Evolutionary conservation across 2,113 vertebrate genomes (phyloP), one percentile per base, ranked within the genome.

Genomic region (Pseudolaguvia tuberculata): DNA sequence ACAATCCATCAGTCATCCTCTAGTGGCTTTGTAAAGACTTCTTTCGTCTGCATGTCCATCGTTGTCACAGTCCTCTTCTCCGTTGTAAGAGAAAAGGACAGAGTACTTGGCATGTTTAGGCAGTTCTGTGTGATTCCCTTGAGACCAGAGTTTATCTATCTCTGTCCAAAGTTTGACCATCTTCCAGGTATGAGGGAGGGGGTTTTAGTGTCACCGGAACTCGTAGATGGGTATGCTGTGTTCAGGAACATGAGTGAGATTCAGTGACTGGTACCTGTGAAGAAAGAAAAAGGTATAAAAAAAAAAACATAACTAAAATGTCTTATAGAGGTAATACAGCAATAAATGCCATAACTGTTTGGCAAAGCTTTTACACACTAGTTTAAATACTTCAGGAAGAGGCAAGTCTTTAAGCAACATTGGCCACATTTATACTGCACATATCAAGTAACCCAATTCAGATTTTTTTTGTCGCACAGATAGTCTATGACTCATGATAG

Each of bases 141-240:
- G 12, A 66, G 76, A 73, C 81, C 75, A 47, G 63, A 61, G 47
- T 63, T 27, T 27, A 71, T 73, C 45, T 73, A 27, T 53, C 21
- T 31, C 65, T 51, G 78, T 72, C 53, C 66, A 42, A 48, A 65
- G 72, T 39, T 57, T 74, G 62, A 42, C 42, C 42, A 50, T 13
- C 31, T 65, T 56, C 9, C 23, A 8, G 51, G 2, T 63, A 57
- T 3, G 11, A 31, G 31, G 31, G 45, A 25, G 61, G 69, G 61
- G 69, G 48, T 69, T 51, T 78, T 58, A 70, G 71, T 83, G 91
- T 98, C 96, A 99, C 92, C 97, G 97, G 84, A 99, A 99, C 80
- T 98, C 96, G 12, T 98, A 99, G 88, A 99, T 97, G 80, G 96
- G 93, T 39, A 93, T 90, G 2, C 97, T 97, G 92, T 94, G 94